Percentiles rank a stretch among this genome's conserved stretches.
These are phyloP conservation scores for Caenorhabditis imperialis DNA, from an alignment of 2,888 invertebrate genomes.

Conservation along the genomic window DNA sequence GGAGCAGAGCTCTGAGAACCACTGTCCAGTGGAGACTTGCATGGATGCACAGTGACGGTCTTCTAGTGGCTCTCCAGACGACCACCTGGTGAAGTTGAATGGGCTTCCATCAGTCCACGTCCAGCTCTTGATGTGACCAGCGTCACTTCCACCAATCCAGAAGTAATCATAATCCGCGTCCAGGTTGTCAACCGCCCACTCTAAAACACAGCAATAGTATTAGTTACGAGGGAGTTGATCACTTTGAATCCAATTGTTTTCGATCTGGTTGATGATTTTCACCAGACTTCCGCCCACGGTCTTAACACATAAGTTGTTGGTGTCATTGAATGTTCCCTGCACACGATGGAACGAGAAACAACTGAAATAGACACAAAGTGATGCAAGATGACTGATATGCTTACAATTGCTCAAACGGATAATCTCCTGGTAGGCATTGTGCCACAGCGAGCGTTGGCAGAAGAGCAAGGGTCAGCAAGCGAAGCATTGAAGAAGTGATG, in stretches of 20 bases:
- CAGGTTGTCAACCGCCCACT: constrained; percentile 27
- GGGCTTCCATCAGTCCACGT: constrained; percentile 25
- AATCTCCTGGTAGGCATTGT: constrained; percentile 22
- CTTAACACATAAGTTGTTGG: constrained; percentile 8
- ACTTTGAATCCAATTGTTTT: constrained; percentile 47
- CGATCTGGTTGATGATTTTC: constrained; percentile 25
- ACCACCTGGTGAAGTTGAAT: constrained; percentile 29
- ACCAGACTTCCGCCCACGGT: constrained; percentile 22
- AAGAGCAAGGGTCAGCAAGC: constrained; percentile 1
- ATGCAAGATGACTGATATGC: not conserved
- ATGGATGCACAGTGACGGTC: constrained; percentile 33
- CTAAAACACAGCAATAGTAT: constrained; percentile 11
- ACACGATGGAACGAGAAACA: constrained; percentile 38
- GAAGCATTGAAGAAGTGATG: constrained; percentile 34
- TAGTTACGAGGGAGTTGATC: no score
- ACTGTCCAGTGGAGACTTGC: constrained; percentile 29
- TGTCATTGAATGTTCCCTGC: constrained; percentile 24
- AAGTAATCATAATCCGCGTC: constrained; percentile 44
- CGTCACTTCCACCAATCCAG: constrained; percentile 44
- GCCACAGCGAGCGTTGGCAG: not conserved
- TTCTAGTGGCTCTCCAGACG: constrained; percentile 18
- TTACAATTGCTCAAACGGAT: constrained; percentile 20
- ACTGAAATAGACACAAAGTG: constrained; percentile 4
- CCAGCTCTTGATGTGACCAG: constrained; percentile 9
- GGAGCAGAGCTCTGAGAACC: constrained; percentile 29